Conservation (phyloP, 1,140 invertebrate genomes). For the Aethina tumida region DNA sequence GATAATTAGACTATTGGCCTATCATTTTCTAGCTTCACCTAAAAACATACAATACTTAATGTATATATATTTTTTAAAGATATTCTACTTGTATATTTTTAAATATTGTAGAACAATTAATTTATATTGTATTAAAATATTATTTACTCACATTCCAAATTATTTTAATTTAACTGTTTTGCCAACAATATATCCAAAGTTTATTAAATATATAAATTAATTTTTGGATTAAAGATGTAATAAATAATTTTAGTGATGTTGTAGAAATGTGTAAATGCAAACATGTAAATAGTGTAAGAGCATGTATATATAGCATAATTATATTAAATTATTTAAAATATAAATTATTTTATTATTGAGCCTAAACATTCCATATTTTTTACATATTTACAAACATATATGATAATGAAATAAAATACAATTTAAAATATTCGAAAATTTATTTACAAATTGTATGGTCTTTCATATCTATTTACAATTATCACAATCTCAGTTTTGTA, state of each 20-base stretch:
- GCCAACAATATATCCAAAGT: neutral
- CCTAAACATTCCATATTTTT: too few relatives aligned
- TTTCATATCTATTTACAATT: too few relatives aligned
- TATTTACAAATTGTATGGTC: too few relatives aligned
- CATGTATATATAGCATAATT: conserved; percentile 6
- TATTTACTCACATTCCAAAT: neutral
- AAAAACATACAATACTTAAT: conserved; percentile 8
- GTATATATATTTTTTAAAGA: conserved; percentile 13
- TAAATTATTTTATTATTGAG: too few relatives aligned
- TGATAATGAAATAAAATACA: too few relatives aligned
- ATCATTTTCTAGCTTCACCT: conserved; percentile 10
- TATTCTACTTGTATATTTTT: conserved; percentile 1
- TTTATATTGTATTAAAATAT: conserved; percentile 1
- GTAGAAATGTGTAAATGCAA: conserved; percentile 1
- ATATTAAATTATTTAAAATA: too few relatives aligned
- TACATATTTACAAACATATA: too few relatives aligned
- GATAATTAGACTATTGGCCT: conserved; percentile 12
- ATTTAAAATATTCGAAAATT: too few relatives aligned
- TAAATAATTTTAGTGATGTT: conserved; percentile 1
- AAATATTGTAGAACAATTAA: conserved; percentile 1
- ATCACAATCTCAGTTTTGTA: too few relatives aligned
- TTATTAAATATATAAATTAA: neutral
- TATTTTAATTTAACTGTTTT: neutral
- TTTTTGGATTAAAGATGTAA: neutral
- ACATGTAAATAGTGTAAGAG: neutral